phyloP scores from a whole-genome alignment of 2,888 invertebrate species.

The Hipparchia sbordonii region DNA sequence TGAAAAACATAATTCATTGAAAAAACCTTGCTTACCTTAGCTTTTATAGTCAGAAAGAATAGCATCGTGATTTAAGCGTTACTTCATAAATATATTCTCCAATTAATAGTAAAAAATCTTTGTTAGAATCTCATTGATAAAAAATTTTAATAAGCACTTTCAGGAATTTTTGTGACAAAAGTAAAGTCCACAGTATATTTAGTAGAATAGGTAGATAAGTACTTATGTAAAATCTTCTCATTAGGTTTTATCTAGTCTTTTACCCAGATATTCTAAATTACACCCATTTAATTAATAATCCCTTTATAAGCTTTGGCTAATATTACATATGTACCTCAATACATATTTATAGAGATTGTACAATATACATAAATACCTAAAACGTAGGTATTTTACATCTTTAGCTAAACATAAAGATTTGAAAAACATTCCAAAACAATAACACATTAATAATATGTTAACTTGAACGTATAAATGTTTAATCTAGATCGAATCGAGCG shows the following conservation, averaged over 20 bases:
- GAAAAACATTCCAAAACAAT: neutral
- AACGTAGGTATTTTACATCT: neutral
- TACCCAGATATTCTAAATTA: too few species aligned
- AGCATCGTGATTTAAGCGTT: constrained; percentile 4
- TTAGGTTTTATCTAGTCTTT: too few species aligned
- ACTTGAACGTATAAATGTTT: too few species aligned
- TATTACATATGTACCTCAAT: too few species aligned
- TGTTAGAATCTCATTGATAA: neutral
- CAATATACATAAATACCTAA: too few species aligned
- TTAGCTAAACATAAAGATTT: neutral
- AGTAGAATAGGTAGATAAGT: too few species aligned
- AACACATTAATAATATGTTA: neutral
- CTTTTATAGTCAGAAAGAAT: neutral
- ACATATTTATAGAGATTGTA: too few species aligned
- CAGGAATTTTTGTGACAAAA: neutral
- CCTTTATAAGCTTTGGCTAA: too few species aligned
- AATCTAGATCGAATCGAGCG: neutral
- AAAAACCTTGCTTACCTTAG: neutral
- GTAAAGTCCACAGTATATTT: too few species aligned
- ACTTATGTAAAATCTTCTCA: too few species aligned
- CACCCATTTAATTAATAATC: too few species aligned
- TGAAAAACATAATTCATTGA: neutral
- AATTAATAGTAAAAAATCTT: neutral
- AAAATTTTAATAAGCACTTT: neutral
- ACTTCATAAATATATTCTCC: neutral